Evolutionary conservation across 2,888 invertebrate genomes (phyloP).

Genomic region (Laothoe populi): DNA sequence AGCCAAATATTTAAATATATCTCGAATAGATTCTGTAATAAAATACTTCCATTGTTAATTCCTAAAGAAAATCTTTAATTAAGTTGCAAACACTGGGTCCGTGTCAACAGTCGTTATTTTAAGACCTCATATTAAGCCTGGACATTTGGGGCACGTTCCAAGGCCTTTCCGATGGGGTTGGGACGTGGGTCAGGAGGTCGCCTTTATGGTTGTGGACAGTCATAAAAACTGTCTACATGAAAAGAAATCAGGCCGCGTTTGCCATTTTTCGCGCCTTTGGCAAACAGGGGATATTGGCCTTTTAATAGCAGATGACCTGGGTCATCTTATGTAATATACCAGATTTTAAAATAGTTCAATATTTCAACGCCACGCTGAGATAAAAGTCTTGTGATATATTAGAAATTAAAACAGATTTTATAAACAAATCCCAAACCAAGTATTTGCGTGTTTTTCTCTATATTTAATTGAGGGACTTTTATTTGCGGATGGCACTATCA

Average conservation of each 20-base stretch:
- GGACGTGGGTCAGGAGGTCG: constrained; percentile 58
- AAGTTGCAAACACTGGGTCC: not conserved
- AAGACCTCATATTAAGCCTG: constrained; percentile 37
- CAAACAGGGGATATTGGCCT: not conserved
- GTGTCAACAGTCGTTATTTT: constrained; percentile 42
- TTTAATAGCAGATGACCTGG: not conserved
- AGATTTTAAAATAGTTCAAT: too few species aligned
- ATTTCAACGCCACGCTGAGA: too few species aligned
- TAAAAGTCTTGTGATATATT: too few species aligned
- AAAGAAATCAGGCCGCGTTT: constrained; percentile 28
- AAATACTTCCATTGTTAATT: not conserved
- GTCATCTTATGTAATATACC: too few species aligned
- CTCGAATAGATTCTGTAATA: too few species aligned
- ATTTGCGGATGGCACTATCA: too few species aligned
- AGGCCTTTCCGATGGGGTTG: constrained; percentile 50
- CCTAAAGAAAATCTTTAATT: constrained; percentile 15
- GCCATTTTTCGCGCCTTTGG: not conserved
- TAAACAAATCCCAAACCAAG: too few species aligned
- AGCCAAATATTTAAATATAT: too few species aligned
- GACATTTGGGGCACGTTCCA: constrained; percentile 61
- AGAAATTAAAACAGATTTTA: too few species aligned
- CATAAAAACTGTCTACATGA: constrained; percentile 25
- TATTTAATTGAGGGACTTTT: too few species aligned
- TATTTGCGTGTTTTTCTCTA: too few species aligned
- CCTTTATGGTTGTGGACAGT: constrained; percentile 60